These are phyloP conservation scores for Cataglyphis altisquamis DNA, from an alignment of 2,888 invertebrate genomes.

Conservation along the genomic window DNA sequence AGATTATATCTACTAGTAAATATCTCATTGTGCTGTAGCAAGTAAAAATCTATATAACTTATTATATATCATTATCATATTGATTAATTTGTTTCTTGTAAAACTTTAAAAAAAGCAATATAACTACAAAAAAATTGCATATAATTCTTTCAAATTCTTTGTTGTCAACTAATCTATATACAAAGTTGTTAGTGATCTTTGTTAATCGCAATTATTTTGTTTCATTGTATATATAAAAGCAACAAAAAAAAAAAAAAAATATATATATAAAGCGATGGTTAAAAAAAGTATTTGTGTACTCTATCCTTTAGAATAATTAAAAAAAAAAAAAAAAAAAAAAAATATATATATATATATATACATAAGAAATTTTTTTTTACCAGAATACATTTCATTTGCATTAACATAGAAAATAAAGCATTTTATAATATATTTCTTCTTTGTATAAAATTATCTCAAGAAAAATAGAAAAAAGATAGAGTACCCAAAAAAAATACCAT, in stretches of 20 bases:
- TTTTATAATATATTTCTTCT: not conserved
- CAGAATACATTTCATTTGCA: not conserved
- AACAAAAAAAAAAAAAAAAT: not conserved
- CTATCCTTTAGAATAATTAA: not conserved
- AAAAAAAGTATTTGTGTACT: slow-evolving; percentile 20
- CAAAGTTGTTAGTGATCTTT: not conserved
- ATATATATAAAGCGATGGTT: not conserved
- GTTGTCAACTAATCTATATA: slow-evolving; percentile 11
- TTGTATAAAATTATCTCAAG: not conserved
- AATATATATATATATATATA: not conserved
- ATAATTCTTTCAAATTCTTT: slow-evolving; percentile 17
- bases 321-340: not conserved
- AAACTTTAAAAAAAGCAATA: slow-evolving; percentile 18
- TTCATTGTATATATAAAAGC: not conserved
- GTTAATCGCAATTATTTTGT: slow-evolving; percentile 11
- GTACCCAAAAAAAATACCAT: not conserved
- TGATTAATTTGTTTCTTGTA: not conserved
- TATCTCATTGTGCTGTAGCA: not conserved
- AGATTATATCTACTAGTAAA: slow-evolving; percentile 10
- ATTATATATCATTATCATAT: not conserved
- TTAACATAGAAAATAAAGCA: not conserved
- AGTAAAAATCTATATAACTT: slow-evolving; percentile 14
- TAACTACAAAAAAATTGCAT: not conserved
- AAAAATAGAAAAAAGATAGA: not conserved
- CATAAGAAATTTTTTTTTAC: slow-evolving; percentile 2